These are phyloP conservation scores for Pomatorhinus ruficollis DNA, from an alignment of 2,113 vertebrate species.

Conservation along the genomic window DNA sequence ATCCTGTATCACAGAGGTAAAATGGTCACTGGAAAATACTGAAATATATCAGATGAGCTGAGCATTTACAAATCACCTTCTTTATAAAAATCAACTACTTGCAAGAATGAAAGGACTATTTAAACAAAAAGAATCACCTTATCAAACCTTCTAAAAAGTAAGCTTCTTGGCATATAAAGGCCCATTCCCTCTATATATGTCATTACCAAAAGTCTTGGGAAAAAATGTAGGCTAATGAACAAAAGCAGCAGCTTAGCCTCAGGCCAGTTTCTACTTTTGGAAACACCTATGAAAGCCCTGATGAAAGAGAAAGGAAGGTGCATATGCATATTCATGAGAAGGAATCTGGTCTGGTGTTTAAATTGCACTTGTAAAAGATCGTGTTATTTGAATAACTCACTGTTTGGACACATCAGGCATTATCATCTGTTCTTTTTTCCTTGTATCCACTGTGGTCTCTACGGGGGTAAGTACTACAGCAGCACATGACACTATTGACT, in stretches of 20 bases:
- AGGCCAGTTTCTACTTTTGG: not conserved
- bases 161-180: not conserved
- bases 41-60: not conserved
- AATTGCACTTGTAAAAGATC: not conserved
- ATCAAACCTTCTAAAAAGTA: not conserved
- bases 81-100: not conserved
- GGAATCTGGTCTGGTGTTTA: not conserved
- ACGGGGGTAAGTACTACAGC: constrained; percentile 84
- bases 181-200: not conserved
- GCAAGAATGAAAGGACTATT: not conserved
- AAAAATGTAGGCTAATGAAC: not conserved
- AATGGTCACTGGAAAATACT: not conserved
- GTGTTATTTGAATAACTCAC: constrained; percentile 71
- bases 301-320: not conserved
- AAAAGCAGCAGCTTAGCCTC: not conserved
- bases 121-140: not conserved
- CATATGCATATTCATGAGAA: not conserved
- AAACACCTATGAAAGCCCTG: not conserved
- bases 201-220: not conserved
- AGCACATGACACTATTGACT: constrained; percentile 89
- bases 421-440: constrained; percentile 76
- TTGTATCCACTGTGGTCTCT: constrained; percentile 77
- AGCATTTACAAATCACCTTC: not conserved
- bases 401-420: constrained; percentile 78
- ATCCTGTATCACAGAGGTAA: not conserved